phyloP scores from a whole-genome alignment of 2,888 invertebrate genomes.

The Lordiphosa fenestrarum region DNA sequence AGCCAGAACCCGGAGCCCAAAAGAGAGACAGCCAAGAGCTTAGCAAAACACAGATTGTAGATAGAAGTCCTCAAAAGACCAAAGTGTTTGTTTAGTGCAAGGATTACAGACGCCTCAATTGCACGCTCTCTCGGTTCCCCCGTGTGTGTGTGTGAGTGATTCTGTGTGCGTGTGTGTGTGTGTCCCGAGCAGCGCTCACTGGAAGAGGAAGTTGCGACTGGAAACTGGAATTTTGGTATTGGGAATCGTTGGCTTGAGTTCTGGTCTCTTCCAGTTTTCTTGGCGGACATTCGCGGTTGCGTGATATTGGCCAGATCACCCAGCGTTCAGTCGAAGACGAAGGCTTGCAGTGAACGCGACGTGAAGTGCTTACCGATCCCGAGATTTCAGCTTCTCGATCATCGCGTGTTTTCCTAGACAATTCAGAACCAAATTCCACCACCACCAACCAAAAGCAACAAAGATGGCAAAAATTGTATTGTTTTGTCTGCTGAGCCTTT shows the following conservation, averaged over 20 bases:
- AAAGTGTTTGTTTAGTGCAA: slow-evolving; percentile 44
- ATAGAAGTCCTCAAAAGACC: slow-evolving; percentile 2
- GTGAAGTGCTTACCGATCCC: slow-evolving; percentile 58
- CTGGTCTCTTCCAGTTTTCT: slow-evolving; percentile 41
- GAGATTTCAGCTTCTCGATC: slow-evolving; percentile 34
- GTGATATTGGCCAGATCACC: slow-evolving; percentile 55
- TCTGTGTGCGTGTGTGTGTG: slow-evolving; percentile 17
- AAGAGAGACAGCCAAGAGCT: too few species aligned
- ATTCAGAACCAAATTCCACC: slow-evolving; percentile 29
- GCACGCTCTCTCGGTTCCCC: slow-evolving; percentile 15
- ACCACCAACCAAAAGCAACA: slow-evolving; percentile 16
- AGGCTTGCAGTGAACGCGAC: slow-evolving; percentile 73
- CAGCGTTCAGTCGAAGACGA: slow-evolving; percentile 70
- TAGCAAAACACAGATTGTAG: slow-evolving; percentile 5
- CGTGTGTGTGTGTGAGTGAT: slow-evolving; percentile 18
- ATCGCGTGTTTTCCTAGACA: slow-evolving; percentile 15
- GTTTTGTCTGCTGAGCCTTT: slow-evolving; percentile 70
- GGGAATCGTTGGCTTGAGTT: slow-evolving; percentile 33
- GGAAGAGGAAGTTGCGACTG: slow-evolving; percentile 65
- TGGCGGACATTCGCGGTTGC: slow-evolving; percentile 61
- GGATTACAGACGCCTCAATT: slow-evolving; percentile 51
- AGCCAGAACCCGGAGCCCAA: slow-evolving; percentile 56
- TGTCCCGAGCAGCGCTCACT: slow-evolving; percentile 43
- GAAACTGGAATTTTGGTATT: slow-evolving; percentile 44
- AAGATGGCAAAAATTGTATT: slow-evolving; percentile 75